These are phyloP conservation scores for Macrosiphum euphorbiae DNA, from an alignment of 2,888 invertebrate species.

Conservation along the genomic window DNA sequence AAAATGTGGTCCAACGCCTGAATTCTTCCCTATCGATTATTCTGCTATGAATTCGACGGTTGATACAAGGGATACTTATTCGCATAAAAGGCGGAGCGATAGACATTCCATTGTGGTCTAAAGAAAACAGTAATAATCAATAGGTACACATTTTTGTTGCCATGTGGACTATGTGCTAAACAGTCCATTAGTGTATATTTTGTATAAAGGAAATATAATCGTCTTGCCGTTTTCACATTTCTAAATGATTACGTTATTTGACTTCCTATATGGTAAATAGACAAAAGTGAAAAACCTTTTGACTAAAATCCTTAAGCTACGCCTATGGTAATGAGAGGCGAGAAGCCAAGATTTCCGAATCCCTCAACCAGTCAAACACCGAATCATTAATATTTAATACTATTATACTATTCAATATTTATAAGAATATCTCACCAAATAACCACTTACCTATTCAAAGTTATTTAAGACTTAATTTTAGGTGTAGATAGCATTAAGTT, in stretches of 20 bases:
- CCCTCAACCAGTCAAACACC: neutral
- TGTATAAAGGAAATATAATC: slow-evolving; percentile 19
- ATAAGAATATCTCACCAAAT: neutral
- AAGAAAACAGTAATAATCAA: slow-evolving; percentile 63
- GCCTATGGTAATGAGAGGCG: neutral
- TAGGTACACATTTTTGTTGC: slow-evolving; percentile 48
- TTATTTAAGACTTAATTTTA: neutral
- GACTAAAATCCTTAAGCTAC: neutral
- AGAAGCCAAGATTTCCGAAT: neutral
- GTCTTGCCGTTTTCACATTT: neutral
- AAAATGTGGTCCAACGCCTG: slow-evolving; percentile 69
- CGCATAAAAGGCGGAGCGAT: slow-evolving; percentile 72
- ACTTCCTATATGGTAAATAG: neutral
- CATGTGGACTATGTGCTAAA: slow-evolving; percentile 49
- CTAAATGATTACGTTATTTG: neutral
- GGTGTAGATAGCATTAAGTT: neutral
- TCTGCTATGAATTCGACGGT: slow-evolving; percentile 81
- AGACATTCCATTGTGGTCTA: slow-evolving; percentile 79
- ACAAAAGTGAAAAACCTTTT: neutral
- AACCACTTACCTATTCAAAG: neutral
- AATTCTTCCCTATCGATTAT: slow-evolving; percentile 82
- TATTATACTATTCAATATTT: neutral
- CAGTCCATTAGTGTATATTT: slow-evolving; percentile 36
- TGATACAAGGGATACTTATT: slow-evolving; percentile 79
- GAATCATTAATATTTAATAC: neutral